Evolutionary conservation across 1,140 invertebrate species (phyloP), one percentile per base, ranked within the genome.

Genomic region (Ooceraea biroi): DNA sequence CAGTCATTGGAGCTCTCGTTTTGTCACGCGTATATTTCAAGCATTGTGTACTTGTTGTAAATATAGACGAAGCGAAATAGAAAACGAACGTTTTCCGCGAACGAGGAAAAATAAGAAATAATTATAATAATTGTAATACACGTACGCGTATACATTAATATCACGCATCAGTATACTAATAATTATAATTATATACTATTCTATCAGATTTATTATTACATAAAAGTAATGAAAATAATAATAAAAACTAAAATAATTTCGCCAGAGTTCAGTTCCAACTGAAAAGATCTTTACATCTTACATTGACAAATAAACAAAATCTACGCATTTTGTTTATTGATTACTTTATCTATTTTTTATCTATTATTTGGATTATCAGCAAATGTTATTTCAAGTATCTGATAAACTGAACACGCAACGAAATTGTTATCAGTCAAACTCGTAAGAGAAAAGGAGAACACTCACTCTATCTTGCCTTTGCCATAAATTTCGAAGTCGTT

Each of bases 1-100:
- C 72, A 74, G 72, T 74, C 72, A 74, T 30, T 17, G 30, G 11
- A 46, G 41, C 57, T 61, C 57, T 48, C 72, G 41, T 27, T 74
- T 74, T 74, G 17, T 25, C 72, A 19, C 19, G 72, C 46, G 25
- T 25, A 61, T 74, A 61, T 74, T 74, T 74, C 57, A 61, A 74
- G 41, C 72, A 63, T 76, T 50, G 44, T 22, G 19, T 46, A n/a
- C n/a, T n/a, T n/a, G n/a, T 65, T 76, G 36, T 7, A 41, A 76
- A 76, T 52, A 76, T 61, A 63, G 22, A 63, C 36, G 58, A 36
- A 50, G 27, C 44, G n/a, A 19, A 76, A 63, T 50, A 25, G 27
- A 61, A 74, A 74, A 12, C 41, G 3, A 17, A 17, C 3, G 14
- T 73, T 58, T 3, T 17, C 19, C 8, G n/a, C n/a, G 30, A 69